These are phyloP conservation scores for Orgyia antiqua DNA, from an alignment of 2,888 invertebrate genomes.

Conservation along the genomic window DNA sequence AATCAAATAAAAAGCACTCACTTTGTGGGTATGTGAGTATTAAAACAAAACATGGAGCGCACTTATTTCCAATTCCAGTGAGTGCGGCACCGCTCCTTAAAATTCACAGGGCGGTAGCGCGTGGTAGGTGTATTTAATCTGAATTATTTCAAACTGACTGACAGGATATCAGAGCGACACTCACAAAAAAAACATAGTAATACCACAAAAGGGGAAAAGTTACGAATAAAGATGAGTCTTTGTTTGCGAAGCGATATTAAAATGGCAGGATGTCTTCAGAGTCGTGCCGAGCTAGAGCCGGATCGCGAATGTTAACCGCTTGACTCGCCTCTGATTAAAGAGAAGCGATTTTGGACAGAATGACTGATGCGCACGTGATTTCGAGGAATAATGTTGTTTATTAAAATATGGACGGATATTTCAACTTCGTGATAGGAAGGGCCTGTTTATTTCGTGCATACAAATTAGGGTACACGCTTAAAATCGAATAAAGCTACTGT, in stretches of 20 bases:
- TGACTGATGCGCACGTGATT: constrained; percentile 64
- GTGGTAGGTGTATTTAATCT: constrained; percentile 73
- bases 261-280: constrained; percentile 47
- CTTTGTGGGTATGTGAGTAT: constrained; percentile 65
- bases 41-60: constrained; percentile 63
- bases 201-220: constrained; percentile 49
- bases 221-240: constrained; percentile 51
- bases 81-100: constrained; percentile 50
- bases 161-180: constrained; percentile 62
- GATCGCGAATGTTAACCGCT: constrained; percentile 58
- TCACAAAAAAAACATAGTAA: constrained; percentile 48
- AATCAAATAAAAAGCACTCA: constrained; percentile 63
- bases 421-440: constrained; percentile 69
- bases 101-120: constrained; percentile 53
- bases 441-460: constrained; percentile 52
- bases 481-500: constrained; percentile 56
- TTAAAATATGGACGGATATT: constrained; percentile 68
- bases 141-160: constrained; percentile 69
- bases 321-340: constrained; percentile 64
- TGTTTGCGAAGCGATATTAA: constrained; percentile 62
- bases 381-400: constrained; percentile 56
- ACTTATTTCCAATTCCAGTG: constrained; percentile 65
- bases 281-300: constrained; percentile 45
- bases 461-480: constrained; percentile 55
- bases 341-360: constrained; percentile 66